A percentile compares a stretch with the other conserved stretches of the same genome.
Evolutionary conservation across 2,113 vertebrate genomes (phyloP).

Genomic region (Larimichthys crocea): DNA sequence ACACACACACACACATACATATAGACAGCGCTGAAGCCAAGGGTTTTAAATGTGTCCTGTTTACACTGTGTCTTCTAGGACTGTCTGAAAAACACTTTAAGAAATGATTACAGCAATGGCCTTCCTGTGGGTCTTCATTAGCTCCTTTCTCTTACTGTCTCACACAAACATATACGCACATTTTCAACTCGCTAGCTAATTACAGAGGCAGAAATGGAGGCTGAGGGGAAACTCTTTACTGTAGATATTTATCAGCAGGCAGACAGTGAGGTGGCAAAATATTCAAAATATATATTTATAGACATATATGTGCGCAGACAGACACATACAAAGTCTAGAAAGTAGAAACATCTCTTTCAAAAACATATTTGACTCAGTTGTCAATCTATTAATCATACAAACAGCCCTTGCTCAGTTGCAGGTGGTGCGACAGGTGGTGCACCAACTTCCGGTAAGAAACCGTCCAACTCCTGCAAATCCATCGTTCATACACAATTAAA

Average conservation of each 20-base stretch:
- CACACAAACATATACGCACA: conserved; percentile 17
- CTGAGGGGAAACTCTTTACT: conserved; percentile 40
- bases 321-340: not conserved
- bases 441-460: not conserved
- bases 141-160: conserved; percentile 11
- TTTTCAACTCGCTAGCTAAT: conserved; percentile 52
- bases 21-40: conserved; percentile 2
- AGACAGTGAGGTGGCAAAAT: conserved; percentile 20
- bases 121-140: conserved; percentile 59
- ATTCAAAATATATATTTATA: conserved; percentile 23
- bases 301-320: not conserved
- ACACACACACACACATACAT: not conserved
- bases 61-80: conserved; percentile 43
- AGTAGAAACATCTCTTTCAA: not conserved
- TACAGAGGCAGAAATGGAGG: conserved; percentile 46
- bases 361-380: not conserved
- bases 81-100: conserved; percentile 51
- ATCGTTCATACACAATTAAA: not conserved
- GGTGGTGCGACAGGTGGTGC: not conserved
- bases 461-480: not conserved
- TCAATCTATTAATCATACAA: conserved; percentile 4
- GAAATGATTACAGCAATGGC: conserved; percentile 63
- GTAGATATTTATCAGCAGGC: conserved; percentile 57
- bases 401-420: not conserved
- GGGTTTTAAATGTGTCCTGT: conserved; percentile 32